Percentiles rank a stretch among this genome's conserved stretches.
phyloP scores from a whole-genome alignment of 2,888 invertebrate genomes.

The Sussaba pulchella region DNA sequence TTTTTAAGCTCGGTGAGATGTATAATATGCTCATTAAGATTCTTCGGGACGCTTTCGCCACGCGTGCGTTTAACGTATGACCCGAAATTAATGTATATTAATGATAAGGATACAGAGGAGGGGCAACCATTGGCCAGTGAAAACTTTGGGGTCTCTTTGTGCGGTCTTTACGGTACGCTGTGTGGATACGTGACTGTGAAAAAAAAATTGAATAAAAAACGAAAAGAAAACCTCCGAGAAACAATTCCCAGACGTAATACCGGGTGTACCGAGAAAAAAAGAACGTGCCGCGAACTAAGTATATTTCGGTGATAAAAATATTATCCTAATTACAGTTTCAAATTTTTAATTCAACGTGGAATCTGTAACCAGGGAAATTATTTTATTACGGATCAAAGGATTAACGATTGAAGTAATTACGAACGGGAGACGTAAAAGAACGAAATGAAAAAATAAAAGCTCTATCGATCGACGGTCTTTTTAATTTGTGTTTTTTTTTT shows the following conservation, averaged over 20 bases:
- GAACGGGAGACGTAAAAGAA: too few relatives aligned
- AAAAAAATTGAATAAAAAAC: neutral
- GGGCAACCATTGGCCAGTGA: neutral
- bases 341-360: constrained; percentile 10
- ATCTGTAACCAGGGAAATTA: neutral
- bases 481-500: too few relatives aligned
- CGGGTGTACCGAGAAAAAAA: constrained; percentile 12
- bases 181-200: neutral
- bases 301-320: neutral
- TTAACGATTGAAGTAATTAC: too few relatives aligned
- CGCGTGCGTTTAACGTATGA: constrained; percentile 31
- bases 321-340: neutral
- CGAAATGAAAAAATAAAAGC: too few relatives aligned
- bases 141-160: constrained; percentile 20
- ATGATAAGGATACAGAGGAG: constrained; percentile 3
- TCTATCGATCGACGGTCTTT: too few relatives aligned
- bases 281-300: neutral
- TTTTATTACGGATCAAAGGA: too few relatives aligned
- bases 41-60: constrained; percentile 13
- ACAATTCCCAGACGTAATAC: constrained; percentile 1
- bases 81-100: constrained; percentile 32
- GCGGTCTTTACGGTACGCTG: neutral
- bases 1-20: constrained; percentile 9
- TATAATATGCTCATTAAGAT: constrained; percentile 27
- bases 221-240: constrained; percentile 1